These are phyloP conservation scores for Portunus trituberculatus DNA, from an alignment of 1,140 invertebrate species.

Conservation along the genomic window DNA sequence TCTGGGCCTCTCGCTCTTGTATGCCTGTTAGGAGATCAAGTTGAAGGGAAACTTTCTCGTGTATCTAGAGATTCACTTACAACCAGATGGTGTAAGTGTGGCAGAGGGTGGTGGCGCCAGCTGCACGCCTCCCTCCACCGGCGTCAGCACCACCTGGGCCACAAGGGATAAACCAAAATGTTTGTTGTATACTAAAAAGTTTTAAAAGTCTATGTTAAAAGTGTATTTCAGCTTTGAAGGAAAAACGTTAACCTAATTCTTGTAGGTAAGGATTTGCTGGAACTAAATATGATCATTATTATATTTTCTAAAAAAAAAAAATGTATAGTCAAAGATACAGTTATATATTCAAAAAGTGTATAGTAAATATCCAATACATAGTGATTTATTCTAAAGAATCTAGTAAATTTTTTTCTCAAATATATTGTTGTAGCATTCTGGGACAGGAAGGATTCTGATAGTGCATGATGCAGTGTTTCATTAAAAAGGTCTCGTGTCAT, in stretches of 20 bases:
- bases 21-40: slow-evolving; percentile 21
- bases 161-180: slow-evolving; percentile 26
- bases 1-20: slow-evolving; percentile 17
- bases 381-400: slow-evolving; percentile 67
- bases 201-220: slow-evolving; percentile 48
- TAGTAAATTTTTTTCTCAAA: slow-evolving; percentile 50
- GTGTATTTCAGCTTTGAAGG: slow-evolving; percentile 44
- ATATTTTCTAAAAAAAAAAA: slow-evolving; percentile 61
- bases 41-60: neutral
- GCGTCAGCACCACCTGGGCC: slow-evolving; percentile 5
- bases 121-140: neutral
- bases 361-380: slow-evolving; percentile 69
- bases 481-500: slow-evolving; percentile 26
- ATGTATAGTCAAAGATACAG: slow-evolving; percentile 66
- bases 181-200: slow-evolving; percentile 48
- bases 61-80: slow-evolving; percentile 36
- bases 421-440: slow-evolving; percentile 70
- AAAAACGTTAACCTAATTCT: slow-evolving; percentile 56
- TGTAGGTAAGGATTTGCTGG: slow-evolving; percentile 61
- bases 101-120: slow-evolving; percentile 15
- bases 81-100: slow-evolving; percentile 17
- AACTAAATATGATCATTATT: slow-evolving; percentile 55
- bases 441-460: slow-evolving; percentile 65
- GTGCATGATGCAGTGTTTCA: slow-evolving; percentile 66
- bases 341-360: slow-evolving; percentile 70